Evolutionary conservation across 1,140 invertebrate genomes (phyloP).

Genomic region (Theocolax elegans): DNA sequence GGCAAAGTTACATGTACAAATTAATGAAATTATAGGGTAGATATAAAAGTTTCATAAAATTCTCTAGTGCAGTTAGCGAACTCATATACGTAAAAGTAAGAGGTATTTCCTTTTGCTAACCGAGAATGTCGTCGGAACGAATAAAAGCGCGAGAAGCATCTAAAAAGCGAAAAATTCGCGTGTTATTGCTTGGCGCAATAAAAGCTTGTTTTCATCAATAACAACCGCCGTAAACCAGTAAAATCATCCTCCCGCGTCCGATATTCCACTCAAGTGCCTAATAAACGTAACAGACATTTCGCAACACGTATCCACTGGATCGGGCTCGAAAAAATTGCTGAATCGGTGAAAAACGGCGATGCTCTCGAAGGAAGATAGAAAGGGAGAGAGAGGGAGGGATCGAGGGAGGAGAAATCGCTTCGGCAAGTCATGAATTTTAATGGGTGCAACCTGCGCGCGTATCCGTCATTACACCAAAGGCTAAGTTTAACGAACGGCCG

Average conservation of each 20-base stretch:
- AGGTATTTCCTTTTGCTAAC: too few species aligned
- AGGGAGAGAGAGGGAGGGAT: background rate
- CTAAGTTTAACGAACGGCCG: slow-evolving; percentile 7
- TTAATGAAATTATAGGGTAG: too few species aligned
- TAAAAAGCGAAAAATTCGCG: too few species aligned
- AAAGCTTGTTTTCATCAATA: slow-evolving; percentile 9
- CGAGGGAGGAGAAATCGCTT: too few species aligned
- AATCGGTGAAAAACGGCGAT: background rate
- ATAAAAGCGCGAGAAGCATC: too few species aligned
- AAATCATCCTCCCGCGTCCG: background rate
- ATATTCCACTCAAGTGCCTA: slow-evolving; percentile 2
- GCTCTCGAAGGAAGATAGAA: background rate
- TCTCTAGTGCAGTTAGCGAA: too few species aligned
- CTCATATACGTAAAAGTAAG: too few species aligned
- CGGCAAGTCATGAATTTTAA: slow-evolving; percentile 33
- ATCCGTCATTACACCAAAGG: slow-evolving; percentile 28
- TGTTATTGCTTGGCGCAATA: too few species aligned
- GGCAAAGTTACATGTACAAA: too few species aligned
- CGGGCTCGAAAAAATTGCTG: background rate
- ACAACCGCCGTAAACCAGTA: background rate
- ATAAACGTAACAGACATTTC: background rate
- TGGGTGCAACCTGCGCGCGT: background rate
- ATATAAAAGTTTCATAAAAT: too few species aligned
- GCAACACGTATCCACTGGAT: background rate
- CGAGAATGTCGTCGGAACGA: too few species aligned